These are phyloP conservation scores for Picathartes gymnocephalus DNA, from an alignment of 2,113 vertebrate genomes.

Conservation along the genomic window DNA sequence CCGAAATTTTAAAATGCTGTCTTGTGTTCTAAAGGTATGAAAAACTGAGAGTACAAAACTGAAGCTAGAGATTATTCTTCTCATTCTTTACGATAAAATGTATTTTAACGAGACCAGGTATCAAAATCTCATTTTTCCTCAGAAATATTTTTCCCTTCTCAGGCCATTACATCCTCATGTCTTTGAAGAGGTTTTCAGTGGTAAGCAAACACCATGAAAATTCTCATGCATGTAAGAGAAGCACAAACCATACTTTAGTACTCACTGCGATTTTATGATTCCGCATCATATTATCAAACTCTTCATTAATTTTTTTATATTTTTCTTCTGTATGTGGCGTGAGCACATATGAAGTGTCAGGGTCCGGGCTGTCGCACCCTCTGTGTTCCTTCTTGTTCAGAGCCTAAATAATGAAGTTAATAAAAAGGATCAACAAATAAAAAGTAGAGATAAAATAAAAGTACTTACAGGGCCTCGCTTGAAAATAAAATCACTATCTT, in stretches of 20 bases:
- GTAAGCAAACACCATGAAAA: conserved; percentile 49
- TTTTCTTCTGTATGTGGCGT: conserved; percentile 99
- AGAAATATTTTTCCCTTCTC: background rate
- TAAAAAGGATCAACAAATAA: conserved; percentile 98
- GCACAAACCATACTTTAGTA: conserved; percentile 79
- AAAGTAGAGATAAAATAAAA: conserved; percentile 85
- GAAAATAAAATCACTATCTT: conserved; percentile 99
- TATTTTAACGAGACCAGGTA: background rate
- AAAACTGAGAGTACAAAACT: background rate
- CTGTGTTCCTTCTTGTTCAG: conserved; percentile 99
- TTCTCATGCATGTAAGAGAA: conserved; percentile 76
- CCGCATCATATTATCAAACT: conserved; percentile 99
- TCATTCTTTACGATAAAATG: background rate
- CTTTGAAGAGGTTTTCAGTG: background rate
- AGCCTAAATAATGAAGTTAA: conserved; percentile 98
- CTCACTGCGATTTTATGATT: conserved; percentile 99
- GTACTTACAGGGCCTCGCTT: conserved; percentile 99
- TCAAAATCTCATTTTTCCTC: background rate
- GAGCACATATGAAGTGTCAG: conserved; percentile 98
- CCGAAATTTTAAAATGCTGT: background rate
- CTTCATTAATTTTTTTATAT: conserved; percentile 99
- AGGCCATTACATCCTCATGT: background rate
- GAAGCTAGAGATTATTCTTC: background rate
- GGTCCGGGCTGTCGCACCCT: conserved; percentile 99
- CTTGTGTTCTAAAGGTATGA: background rate